A percentile compares a stretch with the other conserved stretches of the same genome.
phyloP scores from a whole-genome alignment of 2,888 invertebrate species.

The Autographa pulchrina region DNA sequence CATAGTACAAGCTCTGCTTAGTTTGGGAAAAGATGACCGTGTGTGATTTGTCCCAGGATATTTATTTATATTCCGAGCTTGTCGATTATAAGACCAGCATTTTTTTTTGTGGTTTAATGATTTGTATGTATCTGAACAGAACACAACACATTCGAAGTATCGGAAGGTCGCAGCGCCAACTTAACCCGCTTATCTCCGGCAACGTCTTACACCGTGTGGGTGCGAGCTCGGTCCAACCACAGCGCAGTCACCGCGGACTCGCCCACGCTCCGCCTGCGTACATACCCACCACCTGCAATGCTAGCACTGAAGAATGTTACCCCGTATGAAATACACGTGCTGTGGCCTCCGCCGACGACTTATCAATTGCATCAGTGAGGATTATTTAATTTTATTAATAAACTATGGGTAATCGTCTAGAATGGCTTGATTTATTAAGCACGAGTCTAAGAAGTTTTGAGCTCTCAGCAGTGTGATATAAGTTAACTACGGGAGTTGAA shows the following conservation, averaged over 20 bases:
- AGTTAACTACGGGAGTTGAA: too few relatives aligned
- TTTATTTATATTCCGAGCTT: too few relatives aligned
- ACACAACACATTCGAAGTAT: slow-evolving; percentile 83
- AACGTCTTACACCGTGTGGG: slow-evolving; percentile 93
- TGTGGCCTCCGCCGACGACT: slow-evolving; percentile 90
- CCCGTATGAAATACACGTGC: slow-evolving; percentile 90
- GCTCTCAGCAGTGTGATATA: too few relatives aligned
- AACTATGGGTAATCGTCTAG: neutral
- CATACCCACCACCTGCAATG: slow-evolving; percentile 92
- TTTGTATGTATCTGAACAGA: slow-evolving; percentile 65
- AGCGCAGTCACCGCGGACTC: slow-evolving; percentile 91
- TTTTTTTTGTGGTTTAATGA: neutral
- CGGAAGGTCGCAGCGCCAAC: slow-evolving; percentile 77
- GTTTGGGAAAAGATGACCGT: too few relatives aligned
- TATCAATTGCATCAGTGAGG: slow-evolving; percentile 75
- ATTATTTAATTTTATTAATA: neutral
- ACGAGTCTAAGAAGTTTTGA: neutral
- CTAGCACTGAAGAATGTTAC: slow-evolving; percentile 82
- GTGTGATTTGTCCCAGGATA: too few relatives aligned
- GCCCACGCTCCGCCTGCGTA: slow-evolving; percentile 89
- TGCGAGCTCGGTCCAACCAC: slow-evolving; percentile 93
- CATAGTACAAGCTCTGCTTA: too few relatives aligned
- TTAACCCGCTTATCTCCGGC: slow-evolving; percentile 91
- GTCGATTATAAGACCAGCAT: too few relatives aligned
- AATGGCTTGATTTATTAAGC: neutral